Evolutionary conservation across 2,113 vertebrate species (phyloP).

Genomic region (Danionella cerebrum): DNA sequence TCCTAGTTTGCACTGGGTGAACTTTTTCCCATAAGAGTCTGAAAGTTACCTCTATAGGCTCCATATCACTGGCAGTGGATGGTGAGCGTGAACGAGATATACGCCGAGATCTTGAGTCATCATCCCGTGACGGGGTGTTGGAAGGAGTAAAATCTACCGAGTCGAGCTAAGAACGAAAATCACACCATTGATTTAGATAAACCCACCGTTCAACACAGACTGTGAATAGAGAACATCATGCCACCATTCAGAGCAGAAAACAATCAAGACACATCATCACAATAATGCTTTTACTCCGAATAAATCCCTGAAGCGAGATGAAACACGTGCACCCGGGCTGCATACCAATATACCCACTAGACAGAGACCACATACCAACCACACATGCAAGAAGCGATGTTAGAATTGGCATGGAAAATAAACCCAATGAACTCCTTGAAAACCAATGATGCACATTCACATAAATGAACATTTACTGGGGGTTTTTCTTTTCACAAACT

Average conservation of each 20-base stretch:
- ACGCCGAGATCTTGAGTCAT: slow-evolving; percentile 75
- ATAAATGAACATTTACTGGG: background rate
- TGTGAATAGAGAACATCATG: background rate
- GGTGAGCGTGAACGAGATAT: slow-evolving; percentile 82
- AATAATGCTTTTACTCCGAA: slow-evolving; percentile 4
- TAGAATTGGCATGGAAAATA: background rate
- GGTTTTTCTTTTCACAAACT: background rate
- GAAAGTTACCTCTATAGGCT: slow-evolving; percentile 76
- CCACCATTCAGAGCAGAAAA: background rate
- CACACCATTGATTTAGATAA: background rate
- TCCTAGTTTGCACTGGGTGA: no score
- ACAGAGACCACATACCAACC: slow-evolving; percentile 3
- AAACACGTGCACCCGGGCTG: slow-evolving; percentile 1
- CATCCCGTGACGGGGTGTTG: slow-evolving; percentile 80
- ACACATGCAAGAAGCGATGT: slow-evolving; percentile 4
- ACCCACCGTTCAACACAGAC: background rate
- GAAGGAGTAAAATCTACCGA: slow-evolving; percentile 84
- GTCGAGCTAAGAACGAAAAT: slow-evolving; percentile 66
- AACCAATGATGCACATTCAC: background rate
- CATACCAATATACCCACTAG: background rate
- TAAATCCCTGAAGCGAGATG: background rate
- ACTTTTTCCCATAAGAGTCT: background rate
- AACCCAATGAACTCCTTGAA: slow-evolving; percentile 6
- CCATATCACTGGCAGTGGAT: slow-evolving; percentile 83
- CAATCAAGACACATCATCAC: background rate